A percentile compares a stretch with the other conserved stretches of the same genome.
Evolutionary conservation across 2,113 vertebrate species (phyloP).

Genomic region (Oceanodroma tethys): DNA sequence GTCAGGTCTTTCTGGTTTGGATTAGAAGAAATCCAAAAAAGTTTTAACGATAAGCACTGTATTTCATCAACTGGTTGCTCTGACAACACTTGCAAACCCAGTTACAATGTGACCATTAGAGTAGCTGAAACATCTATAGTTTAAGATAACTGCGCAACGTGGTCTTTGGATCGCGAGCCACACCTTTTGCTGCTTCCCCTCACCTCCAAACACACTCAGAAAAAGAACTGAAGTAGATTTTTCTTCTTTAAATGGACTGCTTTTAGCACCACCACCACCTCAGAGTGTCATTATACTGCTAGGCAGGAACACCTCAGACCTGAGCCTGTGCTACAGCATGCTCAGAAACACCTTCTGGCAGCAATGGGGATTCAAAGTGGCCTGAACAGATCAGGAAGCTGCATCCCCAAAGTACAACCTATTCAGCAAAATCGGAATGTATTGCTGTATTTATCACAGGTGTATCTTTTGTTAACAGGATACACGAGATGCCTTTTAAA

Average conservation of each 20-base stretch:
- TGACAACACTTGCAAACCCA: not conserved
- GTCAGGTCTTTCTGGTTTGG: not conserved
- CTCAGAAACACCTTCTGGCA: not conserved
- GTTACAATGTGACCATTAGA: not conserved
- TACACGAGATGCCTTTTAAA: not conserved
- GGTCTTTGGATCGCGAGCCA: not conserved
- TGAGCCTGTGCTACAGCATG: accelerated
- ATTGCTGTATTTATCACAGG: not conserved
- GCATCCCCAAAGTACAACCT: not conserved
- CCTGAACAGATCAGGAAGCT: not conserved
- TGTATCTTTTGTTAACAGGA: not conserved
- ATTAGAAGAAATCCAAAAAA: not conserved
- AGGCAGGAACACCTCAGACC: not conserved
- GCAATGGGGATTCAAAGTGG: not conserved
- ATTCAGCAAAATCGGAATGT: not conserved
- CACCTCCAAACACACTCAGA: not conserved
- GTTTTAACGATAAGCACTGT: not conserved
- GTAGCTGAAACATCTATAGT: not conserved
- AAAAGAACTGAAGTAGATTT: not conserved
- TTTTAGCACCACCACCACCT: not conserved
- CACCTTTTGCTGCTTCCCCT: not conserved
- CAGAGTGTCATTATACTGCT: accelerated
- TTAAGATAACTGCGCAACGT: not conserved
- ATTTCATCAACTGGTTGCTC: not conserved
- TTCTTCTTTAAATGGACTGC: not conserved